phyloP scores from a whole-genome alignment of 2,113 vertebrate species.

The Aphelocoma coerulescens region DNA sequence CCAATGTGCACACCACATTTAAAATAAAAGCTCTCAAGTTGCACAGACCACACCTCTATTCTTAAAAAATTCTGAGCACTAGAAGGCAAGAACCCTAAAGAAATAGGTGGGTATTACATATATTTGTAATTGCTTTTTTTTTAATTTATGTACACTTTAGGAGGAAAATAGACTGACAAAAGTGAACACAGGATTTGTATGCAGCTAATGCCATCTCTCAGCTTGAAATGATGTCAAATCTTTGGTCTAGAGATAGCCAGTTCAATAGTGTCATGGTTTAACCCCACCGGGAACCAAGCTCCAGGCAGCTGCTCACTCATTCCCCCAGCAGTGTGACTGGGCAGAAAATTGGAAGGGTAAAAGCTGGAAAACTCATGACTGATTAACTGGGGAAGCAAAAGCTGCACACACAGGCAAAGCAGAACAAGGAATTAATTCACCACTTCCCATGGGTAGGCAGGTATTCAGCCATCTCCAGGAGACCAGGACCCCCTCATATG shows the following conservation, averaged over 20 bases:
- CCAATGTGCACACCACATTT: background rate
- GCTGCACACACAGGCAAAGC: background rate
- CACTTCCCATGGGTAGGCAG: background rate
- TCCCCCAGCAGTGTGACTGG: background rate
- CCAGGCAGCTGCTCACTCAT: background rate
- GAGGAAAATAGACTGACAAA: background rate
- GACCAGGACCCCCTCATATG: rapidly evolving
- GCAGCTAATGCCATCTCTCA: background rate
- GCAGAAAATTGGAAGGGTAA: background rate
- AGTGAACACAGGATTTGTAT: background rate
- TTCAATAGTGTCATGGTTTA: background rate
- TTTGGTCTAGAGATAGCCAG: background rate
- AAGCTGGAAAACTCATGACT: background rate
- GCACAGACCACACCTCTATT: background rate
- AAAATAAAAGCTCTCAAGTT: background rate
- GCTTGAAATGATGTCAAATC: background rate
- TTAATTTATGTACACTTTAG: background rate
- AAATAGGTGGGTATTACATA: background rate
- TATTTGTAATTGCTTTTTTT: background rate
- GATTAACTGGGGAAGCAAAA: background rate
- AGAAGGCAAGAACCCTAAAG: background rate
- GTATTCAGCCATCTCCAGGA: background rate
- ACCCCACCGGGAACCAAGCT: background rate
- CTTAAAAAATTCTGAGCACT: background rate
- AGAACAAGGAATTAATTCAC: background rate